Evolutionary conservation across 2,113 vertebrate genomes (phyloP), one percentile per base, ranked within the genome.

Genomic region (Orthonyx spaldingii): DNA sequence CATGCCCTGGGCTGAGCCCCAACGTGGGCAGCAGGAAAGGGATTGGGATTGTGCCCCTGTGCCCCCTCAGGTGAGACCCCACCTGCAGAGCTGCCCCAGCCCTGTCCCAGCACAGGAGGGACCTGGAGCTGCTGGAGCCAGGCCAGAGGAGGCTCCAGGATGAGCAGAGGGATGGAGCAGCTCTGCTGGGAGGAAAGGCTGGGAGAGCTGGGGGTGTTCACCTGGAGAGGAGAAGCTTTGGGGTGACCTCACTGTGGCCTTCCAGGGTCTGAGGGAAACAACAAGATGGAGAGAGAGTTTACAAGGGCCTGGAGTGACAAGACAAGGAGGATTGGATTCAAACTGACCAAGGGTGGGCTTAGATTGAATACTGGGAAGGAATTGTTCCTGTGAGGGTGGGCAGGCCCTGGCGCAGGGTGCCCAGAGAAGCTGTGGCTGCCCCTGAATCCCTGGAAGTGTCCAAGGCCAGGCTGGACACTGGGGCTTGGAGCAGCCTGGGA

Each of bases 401-500:
- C 0, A 44, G 27, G 33, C 55, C 46, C 47, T 80, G 50, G 49
- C 57, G 42, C 26, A 71, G 63, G 30, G 3, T 79, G 30, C 30
- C 35, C 49, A 56, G 41, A 55, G 57, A 0, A 64, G 35, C 50
- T 72, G 66, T 10, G 85, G 27, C 8, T 89, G 44, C 23, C 19
- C 37, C 60, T 35, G 66, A 8, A 46, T 74, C 44, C 37, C 52
- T 74, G 60, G 13, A 0, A 39, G 20, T 75, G 60, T 0, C 5
- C 53, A 2, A 17, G 28, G 23, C 13, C 53, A 30, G 33, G 33
- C 0, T 66, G 77, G 16, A n/a, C 0, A n/a, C n/a, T n/a, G 0
- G 6, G 14, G 27, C 39, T 61, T 10, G 28, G 23, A 60, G 20
- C 46, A 0, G 0, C 28, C 11, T 66, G 78, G 53, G 24, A 1